Conservation (phyloP, 2,888 invertebrate genomes). For the Choristoneura rosaceana region DNA sequence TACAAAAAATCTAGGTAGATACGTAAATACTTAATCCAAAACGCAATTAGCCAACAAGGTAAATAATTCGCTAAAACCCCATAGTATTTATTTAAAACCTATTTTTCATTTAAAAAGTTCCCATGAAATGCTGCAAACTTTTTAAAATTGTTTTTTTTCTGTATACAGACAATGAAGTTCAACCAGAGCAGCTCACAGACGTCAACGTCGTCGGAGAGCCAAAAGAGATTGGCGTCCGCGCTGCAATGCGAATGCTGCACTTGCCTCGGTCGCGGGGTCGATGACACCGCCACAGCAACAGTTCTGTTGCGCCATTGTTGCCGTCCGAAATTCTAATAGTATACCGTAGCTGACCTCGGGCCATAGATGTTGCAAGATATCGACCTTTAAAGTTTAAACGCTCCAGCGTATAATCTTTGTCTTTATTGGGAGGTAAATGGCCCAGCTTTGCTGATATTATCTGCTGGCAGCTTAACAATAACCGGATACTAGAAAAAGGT, state of each 20-base stretch:
- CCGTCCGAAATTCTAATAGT: conserved; percentile 51
- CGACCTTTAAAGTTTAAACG: conserved; percentile 54
- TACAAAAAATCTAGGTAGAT: no score
- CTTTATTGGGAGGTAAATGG: conserved; percentile 39
- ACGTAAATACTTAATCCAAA: no score
- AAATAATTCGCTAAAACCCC: no score
- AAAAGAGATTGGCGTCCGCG: conserved; percentile 30
- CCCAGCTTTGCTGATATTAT: conserved; percentile 23
- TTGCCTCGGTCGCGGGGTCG: conserved; percentile 72
- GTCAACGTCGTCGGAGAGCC: not conserved
- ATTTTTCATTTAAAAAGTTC: no score
- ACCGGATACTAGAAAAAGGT: conserved; percentile 21
- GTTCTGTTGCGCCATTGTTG: conserved; percentile 58
- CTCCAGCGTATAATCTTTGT: conserved; percentile 39
- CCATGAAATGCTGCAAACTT: no score
- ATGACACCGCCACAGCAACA: conserved; percentile 57
- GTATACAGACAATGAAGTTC: not conserved
- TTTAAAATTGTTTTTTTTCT: not conserved
- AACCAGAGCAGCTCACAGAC: conserved; percentile 3
- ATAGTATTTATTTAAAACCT: no score
- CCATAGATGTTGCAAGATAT: conserved; percentile 54
- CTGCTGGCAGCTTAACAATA: conserved; percentile 21
- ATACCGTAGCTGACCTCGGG: conserved; percentile 69
- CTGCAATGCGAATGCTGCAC: conserved; percentile 65
- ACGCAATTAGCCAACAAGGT: no score